phyloP scores from a whole-genome alignment of 2,888 invertebrate species.

The Torymus aiolomorphi region DNA sequence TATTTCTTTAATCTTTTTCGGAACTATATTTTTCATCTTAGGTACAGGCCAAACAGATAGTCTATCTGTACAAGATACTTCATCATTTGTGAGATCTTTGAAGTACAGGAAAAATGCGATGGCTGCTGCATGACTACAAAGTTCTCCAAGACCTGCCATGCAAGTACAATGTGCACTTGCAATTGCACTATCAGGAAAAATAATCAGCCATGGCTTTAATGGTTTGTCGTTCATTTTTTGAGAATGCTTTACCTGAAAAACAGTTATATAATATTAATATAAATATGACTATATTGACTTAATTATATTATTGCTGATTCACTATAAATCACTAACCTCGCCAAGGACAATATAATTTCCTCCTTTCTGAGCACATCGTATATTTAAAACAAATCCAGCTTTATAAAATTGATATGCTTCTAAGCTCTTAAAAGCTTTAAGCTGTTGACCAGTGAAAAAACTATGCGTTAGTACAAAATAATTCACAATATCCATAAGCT shows the following conservation, averaged over 20 bases:
- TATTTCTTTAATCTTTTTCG: background rate
- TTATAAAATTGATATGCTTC: too few species aligned
- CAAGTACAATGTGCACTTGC: background rate
- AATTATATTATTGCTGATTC: too few species aligned
- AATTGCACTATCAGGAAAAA: background rate
- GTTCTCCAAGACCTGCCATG: background rate
- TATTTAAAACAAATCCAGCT: too few species aligned
- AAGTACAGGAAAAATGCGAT: background rate
- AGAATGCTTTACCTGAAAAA: background rate
- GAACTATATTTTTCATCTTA: background rate
- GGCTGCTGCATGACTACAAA: background rate
- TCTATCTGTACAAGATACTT: background rate
- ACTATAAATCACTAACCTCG: too few species aligned
- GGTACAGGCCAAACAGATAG: background rate
- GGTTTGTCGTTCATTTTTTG: background rate
- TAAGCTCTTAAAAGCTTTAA: too few species aligned
- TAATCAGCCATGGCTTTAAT: background rate
- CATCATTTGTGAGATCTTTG: background rate
- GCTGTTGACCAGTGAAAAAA: too few species aligned
- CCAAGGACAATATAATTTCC: too few species aligned
- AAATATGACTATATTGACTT: too few species aligned
- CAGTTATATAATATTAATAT: too few species aligned
- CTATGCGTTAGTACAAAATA: too few species aligned
- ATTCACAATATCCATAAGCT: too few species aligned
- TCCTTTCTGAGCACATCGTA: too few species aligned